Percentiles rank a stretch among this genome's conserved stretches.
Conservation (phyloP, 2,797 vertebrate genomes). For the Discoglossus pictus region DNA sequence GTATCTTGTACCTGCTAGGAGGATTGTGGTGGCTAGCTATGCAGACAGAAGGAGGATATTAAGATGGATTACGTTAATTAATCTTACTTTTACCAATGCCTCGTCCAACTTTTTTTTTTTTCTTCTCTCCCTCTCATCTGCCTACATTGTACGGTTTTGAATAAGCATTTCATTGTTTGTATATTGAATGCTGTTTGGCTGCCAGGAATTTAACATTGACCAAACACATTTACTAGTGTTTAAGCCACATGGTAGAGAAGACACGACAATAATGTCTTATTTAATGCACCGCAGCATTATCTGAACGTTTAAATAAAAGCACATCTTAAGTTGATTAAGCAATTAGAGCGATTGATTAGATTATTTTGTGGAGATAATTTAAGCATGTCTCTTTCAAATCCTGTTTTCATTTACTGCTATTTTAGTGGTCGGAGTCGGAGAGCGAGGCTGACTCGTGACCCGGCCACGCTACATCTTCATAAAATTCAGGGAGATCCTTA, state of each 20-base stretch:
- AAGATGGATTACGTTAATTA: conserved; percentile 87
- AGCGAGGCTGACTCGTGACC: not conserved
- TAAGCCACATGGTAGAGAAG: conserved; percentile 62
- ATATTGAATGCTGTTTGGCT: conserved; percentile 55
- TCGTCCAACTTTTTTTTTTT: conserved; percentile 44
- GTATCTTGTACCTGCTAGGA: conserved; percentile 80
- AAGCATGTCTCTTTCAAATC: conserved; percentile 59
- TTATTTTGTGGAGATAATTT: conserved; percentile 73
- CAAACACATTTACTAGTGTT: conserved; percentile 57
- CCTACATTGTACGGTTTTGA: conserved; percentile 50
- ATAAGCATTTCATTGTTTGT: conserved; percentile 57
- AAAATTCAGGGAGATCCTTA: conserved; percentile 1
- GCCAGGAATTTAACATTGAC: conserved; percentile 57
- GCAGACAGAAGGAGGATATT: conserved; percentile 76
- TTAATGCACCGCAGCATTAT: conserved; percentile 63
- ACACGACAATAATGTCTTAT: conserved; percentile 63
- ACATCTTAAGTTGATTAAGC: conserved; percentile 70
- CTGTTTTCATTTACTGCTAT: conserved; percentile 64
- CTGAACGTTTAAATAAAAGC: conserved; percentile 59
- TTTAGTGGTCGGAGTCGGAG: conserved; percentile 48
- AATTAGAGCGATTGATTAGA: conserved; percentile 76
- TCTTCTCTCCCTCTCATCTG: conserved; percentile 56
- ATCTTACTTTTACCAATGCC: conserved; percentile 68
- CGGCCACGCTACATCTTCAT: not conserved
- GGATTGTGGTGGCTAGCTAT: conserved; percentile 67